Evolutionary conservation across 1,140 invertebrate species (phyloP).

Genomic region (Psix sp.): DNA sequence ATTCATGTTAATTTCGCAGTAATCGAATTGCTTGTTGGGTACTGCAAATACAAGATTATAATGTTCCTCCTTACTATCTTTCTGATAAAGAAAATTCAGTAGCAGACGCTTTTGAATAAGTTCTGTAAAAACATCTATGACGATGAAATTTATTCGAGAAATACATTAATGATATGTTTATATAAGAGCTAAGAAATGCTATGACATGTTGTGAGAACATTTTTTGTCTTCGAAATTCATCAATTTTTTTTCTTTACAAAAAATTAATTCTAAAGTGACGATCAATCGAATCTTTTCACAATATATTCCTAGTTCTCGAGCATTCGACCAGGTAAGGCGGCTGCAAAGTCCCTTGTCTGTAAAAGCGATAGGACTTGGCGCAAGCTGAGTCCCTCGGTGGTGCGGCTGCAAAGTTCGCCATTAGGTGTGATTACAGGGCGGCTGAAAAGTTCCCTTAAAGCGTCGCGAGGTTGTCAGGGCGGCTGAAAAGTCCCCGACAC

Average conservation of each 20-base stretch:
- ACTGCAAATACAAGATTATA: not conserved
- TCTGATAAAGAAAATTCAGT: not conserved
- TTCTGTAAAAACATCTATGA: not conserved
- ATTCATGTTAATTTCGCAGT: not conserved
- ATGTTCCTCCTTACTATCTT: not conserved
- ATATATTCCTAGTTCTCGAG: slow-evolving; percentile 49
- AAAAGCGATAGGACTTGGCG: too few species aligned
- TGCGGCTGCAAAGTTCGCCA: too few species aligned
- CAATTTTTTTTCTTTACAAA: slow-evolving; percentile 58
- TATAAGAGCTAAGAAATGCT: not conserved
- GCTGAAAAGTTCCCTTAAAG: too few species aligned
- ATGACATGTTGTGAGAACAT: not conserved
- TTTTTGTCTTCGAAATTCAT: slow-evolving; percentile 55
- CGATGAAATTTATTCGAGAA: not conserved
- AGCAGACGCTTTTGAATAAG: too few species aligned
- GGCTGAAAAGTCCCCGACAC: too few species aligned
- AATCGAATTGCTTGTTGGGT: not conserved
- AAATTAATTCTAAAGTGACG: slow-evolving; percentile 43
- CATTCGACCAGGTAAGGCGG: too few species aligned
- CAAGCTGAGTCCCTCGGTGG: too few species aligned
- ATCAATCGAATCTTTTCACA: slow-evolving; percentile 27
- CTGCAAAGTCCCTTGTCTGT: too few species aligned
- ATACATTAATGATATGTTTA: not conserved
- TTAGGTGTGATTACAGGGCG: too few species aligned
- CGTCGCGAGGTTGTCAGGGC: too few species aligned